Evolutionary conservation across 1,140 invertebrate genomes (phyloP), one percentile per base, ranked within the genome.

Genomic region (Calycopis cecrops): DNA sequence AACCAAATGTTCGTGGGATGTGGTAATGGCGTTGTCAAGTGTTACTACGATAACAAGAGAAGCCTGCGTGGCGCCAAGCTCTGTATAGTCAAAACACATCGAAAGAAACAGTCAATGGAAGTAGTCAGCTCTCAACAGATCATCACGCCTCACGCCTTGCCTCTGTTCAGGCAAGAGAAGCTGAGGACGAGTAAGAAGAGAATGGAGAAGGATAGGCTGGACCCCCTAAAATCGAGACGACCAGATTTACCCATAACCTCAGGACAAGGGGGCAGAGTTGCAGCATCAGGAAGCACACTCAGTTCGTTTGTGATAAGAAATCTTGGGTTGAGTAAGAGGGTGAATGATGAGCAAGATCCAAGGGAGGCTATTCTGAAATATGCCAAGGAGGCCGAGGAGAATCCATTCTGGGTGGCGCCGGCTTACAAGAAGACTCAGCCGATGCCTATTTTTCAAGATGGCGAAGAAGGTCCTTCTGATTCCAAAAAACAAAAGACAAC

Each of bases 241-340:
- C 98, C 97, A n/a, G 98, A 99, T 87, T 88, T 99, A 47, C 98
- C 98, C 0, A 97, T 99, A n/a, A 99, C 97, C 14, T 91, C 91
- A 60, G 96, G 96, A 14, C 93, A 95, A 67, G 96, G 96, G 35
- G 98, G 98, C n/a, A 90, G 97, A 65, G 94, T 99, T 2, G 97
- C 96, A 0, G 94, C 95, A 0, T 97, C 97, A 0, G 99, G 99
- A 28, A 97, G 96, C 55, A 99, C 98, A 0, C 88, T 99, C 0
- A 98, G 97, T 60, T 99, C 98, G 0, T 99, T 97, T 85, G 97
- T 99, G 17, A 99, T 99, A 47, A 91, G 98, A 55, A 98, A 99
- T 80, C 89, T 99, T 17, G 98, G 98, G 0, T 86, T 98, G 1
- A 96, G 95, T 64, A 99, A 99, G 73, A 91, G 96, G 55, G 95